These are phyloP conservation scores for Scalopus aquaticus DNA, from an alignment of 2,113 vertebrate species.

Conservation along the genomic window DNA sequence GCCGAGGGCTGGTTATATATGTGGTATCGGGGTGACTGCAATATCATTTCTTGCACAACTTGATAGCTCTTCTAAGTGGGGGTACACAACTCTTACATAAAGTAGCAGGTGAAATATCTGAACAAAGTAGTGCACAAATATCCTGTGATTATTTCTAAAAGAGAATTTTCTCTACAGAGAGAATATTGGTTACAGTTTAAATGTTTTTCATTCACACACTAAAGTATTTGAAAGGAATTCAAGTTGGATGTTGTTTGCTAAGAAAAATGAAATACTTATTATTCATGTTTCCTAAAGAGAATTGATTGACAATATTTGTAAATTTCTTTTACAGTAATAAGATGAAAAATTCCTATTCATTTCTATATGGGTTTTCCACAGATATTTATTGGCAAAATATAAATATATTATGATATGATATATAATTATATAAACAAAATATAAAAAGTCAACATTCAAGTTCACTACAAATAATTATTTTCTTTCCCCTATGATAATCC, in stretches of 20 bases:
- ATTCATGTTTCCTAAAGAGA: background rate
- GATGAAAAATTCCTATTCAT: background rate
- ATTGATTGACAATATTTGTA: background rate
- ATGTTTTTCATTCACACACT: background rate
- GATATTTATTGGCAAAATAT: background rate
- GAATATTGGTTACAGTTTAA: background rate
- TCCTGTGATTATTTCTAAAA: background rate
- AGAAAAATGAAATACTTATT: background rate
- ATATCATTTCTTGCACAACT: background rate
- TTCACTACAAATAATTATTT: background rate
- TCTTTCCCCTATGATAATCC: too few species aligned
- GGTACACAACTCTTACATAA: background rate
- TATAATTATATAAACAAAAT: background rate
- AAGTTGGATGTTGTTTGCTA: constrained; percentile 14
- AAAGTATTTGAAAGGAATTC: constrained; percentile 1
- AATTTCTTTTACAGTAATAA: background rate
- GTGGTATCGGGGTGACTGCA: background rate
- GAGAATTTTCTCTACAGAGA: background rate
- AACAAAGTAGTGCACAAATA: background rate
- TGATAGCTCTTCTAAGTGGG: background rate
- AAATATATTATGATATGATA: background rate
- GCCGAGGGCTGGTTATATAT: constrained; percentile 25
- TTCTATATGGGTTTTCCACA: background rate
- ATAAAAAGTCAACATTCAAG: background rate
- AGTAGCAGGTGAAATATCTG: background rate